phyloP scores from a whole-genome alignment of 2,113 vertebrate species.

The Hemiprocne comata region DNA sequence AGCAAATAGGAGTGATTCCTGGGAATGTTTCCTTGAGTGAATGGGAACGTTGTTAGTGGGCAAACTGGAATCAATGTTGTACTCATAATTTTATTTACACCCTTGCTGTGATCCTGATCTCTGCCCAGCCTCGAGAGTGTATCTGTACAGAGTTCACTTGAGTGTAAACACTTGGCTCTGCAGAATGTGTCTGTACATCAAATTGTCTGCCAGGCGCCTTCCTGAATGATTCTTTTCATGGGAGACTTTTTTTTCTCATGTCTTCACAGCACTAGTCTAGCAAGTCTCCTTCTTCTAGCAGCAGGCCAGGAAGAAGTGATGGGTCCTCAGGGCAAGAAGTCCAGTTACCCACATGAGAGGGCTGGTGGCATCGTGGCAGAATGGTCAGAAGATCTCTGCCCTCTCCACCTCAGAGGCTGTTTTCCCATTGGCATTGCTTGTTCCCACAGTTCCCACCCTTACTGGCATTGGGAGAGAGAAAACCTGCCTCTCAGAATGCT shows the following conservation, averaged over 20 bases:
- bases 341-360: not conserved
- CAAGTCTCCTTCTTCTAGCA: not conserved
- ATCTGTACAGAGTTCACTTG: not conserved
- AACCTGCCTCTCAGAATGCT: not conserved
- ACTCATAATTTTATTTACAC: not conserved
- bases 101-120: not conserved
- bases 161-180: not conserved
- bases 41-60: conserved; percentile 1
- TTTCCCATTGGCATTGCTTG: rapidly evolving
- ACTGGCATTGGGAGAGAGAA: not conserved
- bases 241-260: not conserved
- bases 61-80: not conserved
- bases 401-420: not conserved
- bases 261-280: not conserved
- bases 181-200: not conserved
- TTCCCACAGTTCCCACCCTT: not conserved
- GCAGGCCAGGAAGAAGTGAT: not conserved
- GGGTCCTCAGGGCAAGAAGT: not conserved
- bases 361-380: not conserved
- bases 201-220: not conserved
- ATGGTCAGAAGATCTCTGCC: not conserved
- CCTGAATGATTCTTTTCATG: not conserved
- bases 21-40: conserved; percentile 4
- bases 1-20: not conserved
- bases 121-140: not conserved